Evolutionary conservation across 2,113 vertebrate species (phyloP).

Genomic region (Illadopsis cleaveri): DNA sequence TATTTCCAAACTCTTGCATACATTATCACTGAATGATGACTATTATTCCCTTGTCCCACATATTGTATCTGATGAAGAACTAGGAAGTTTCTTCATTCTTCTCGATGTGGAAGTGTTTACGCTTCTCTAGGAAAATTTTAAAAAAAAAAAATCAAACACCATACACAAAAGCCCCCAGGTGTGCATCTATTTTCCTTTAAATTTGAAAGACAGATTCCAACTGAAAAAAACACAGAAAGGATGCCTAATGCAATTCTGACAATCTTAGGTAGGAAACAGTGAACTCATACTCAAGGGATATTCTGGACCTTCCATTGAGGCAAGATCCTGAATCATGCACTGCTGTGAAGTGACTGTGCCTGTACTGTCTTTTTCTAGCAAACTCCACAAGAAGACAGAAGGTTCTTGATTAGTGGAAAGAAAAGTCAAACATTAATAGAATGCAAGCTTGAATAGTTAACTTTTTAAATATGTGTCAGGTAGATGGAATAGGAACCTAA

Average conservation of each 20-base stretch:
- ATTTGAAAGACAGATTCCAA: not conserved
- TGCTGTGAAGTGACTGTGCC: not conserved
- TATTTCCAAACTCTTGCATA: not conserved
- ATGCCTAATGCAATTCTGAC: not conserved
- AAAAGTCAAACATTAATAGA: not conserved
- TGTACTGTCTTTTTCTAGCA: not conserved
- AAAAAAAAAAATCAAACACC: accelerated
- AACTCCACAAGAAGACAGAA: not conserved
- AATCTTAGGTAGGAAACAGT: not conserved
- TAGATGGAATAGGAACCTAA: not conserved
- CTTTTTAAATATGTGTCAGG: not conserved
- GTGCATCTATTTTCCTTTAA: not conserved
- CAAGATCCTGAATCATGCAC: not conserved
- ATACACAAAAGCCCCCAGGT: not conserved
- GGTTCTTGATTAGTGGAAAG: not conserved
- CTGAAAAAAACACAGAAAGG: not conserved
- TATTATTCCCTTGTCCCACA: not conserved
- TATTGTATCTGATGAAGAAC: not conserved
- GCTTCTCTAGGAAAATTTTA: not conserved
- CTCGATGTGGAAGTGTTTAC: not conserved
- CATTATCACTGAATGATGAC: not conserved
- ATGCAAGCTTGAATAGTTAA: not conserved
- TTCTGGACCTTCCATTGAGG: not conserved
- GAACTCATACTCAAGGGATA: not conserved
- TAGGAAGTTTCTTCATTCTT: not conserved